These are phyloP conservation scores for Sparus aurata DNA, from an alignment of 2,797 vertebrate genomes.

Conservation along the genomic window DNA sequence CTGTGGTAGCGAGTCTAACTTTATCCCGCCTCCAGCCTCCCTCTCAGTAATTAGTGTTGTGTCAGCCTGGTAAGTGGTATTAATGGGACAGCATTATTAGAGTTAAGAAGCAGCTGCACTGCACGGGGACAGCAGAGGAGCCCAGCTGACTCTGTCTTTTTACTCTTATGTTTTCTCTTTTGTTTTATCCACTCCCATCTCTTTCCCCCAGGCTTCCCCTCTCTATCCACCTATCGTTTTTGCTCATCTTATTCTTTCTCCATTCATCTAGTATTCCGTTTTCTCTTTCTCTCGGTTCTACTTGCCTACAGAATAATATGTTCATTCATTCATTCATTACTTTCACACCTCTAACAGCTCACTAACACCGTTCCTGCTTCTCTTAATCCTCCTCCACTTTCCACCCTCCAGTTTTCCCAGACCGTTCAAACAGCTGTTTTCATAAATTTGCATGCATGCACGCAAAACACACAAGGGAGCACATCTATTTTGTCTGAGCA, in stretches of 20 bases:
- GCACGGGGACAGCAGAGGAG: slow-evolving; percentile 73
- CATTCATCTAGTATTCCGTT: neutral
- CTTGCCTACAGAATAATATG: slow-evolving; percentile 12
- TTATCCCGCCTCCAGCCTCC: slow-evolving; percentile 81
- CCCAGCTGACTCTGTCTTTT: slow-evolving; percentile 45
- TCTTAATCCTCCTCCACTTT: neutral
- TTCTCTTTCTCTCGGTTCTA: neutral
- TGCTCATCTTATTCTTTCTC: neutral
- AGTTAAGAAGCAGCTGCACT: slow-evolving; percentile 85
- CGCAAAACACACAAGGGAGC: slow-evolving; percentile 64
- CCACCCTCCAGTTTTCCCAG: neutral
- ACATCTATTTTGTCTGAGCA: slow-evolving; percentile 80
- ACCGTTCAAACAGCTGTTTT: slow-evolving; percentile 46
- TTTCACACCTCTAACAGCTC: slow-evolving; percentile 25
- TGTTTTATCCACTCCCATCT: neutral
- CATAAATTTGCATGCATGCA: slow-evolving; percentile 20
- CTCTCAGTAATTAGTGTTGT: slow-evolving; percentile 92
- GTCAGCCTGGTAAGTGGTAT: slow-evolving; percentile 95
- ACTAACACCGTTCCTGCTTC: slow-evolving; percentile 10
- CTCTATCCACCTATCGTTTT: neutral
- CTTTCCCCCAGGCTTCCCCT: neutral
- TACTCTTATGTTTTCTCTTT: slow-evolving; percentile 10
- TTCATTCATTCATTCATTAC: slow-evolving; percentile 28
- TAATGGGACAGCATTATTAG: slow-evolving; percentile 93
- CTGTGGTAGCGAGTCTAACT: slow-evolving; percentile 81